These are phyloP conservation scores for Bubo scandiacus DNA, from an alignment of 2,113 vertebrate genomes.

Conservation along the genomic window DNA sequence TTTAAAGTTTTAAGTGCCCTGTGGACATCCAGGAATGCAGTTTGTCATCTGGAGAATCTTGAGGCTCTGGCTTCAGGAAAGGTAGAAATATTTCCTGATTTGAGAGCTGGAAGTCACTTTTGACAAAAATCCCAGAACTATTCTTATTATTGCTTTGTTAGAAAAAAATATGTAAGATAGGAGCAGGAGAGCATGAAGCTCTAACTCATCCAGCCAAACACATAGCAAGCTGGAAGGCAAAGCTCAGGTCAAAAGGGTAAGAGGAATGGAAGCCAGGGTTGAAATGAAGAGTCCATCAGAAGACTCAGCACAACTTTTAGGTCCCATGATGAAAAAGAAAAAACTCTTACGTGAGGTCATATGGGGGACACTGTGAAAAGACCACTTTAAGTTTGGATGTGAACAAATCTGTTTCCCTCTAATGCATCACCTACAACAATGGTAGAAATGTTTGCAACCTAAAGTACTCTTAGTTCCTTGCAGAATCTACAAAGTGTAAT, in stretches of 20 bases:
- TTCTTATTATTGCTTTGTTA: constrained; percentile 35
- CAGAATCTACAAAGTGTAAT: not conserved
- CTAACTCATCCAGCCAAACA: not conserved
- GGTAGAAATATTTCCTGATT: not conserved
- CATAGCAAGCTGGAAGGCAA: not conserved
- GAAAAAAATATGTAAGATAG: not conserved
- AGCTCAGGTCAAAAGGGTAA: constrained; percentile 43
- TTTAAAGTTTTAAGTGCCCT: not conserved
- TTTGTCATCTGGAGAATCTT: not conserved
- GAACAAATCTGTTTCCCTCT: constrained; percentile 43
- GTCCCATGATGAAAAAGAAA: not conserved
- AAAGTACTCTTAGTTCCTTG: constrained; percentile 27
- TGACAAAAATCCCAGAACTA: constrained; percentile 32
- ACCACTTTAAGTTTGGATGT: constrained; percentile 47
- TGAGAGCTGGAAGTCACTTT: not conserved
- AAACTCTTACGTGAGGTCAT: not conserved
- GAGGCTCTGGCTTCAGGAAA: not conserved
- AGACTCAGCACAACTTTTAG: not conserved
- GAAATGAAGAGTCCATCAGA: constrained; percentile 1
- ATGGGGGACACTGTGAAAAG: not conserved
- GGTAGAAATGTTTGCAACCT: constrained; percentile 11
- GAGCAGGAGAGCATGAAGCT: constrained; percentile 29
- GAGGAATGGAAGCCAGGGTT: not conserved
- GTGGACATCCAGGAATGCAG: not conserved
- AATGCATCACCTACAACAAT: constrained; percentile 41